Base-by-base conservation (phyloP, 2,888 invertebrate genomes). In the Drosophila algonquin region DNA sequence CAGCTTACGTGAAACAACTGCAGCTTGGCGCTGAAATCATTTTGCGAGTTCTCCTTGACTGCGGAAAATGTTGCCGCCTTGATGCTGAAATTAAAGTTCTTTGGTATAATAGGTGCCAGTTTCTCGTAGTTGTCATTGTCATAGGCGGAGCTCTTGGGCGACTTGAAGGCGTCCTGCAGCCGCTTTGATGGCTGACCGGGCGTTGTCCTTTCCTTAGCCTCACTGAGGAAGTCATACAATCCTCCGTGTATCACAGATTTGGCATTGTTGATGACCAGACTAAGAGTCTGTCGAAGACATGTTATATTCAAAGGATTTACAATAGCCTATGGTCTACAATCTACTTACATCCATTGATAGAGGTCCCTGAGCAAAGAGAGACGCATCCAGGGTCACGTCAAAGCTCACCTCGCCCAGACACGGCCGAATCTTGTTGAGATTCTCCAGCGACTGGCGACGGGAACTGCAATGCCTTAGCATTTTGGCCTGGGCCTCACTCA, bases 341-440 rank as follows among this genome's bases (percentile, higher is more conserved):
- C 7, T 40, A 40, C 86, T 89, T 92, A 96, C 96, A 94, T 97
- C 96, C 48, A 97, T 95, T 77, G 96, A 96, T n/a, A 97, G 92
- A n/a, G 96, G 96, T 4, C 96, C 96, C 84, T 96, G 96, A 7
- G 96, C 96, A 77, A 95, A 95, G 10, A 97, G 93, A 1, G 95
- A 95, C 0, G 96, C 96, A 91, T 97, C 97, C 70, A 96, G 92
- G 1, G 95, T 93, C 46, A 97, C 93, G 57, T 95, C 95, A 81
- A 96, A 96, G 54, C 94, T 94, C 2, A 96, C 93, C 89, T 96
- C 96, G 0, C 94, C 95, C 52, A 97, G 92, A 80, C 95, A 95
- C 8, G 95, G 95, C n/a, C 94, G 94, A 6, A 93, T 93, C 80
- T 93, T 93, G 67, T 92, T 92, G 1, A 91, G 63, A 69, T 91